Percentiles rank a stretch among this genome's conserved stretches.
Evolutionary conservation across 92 coral and sea anemone species (phyloP).

Genomic region (Metridium senile): DNA sequence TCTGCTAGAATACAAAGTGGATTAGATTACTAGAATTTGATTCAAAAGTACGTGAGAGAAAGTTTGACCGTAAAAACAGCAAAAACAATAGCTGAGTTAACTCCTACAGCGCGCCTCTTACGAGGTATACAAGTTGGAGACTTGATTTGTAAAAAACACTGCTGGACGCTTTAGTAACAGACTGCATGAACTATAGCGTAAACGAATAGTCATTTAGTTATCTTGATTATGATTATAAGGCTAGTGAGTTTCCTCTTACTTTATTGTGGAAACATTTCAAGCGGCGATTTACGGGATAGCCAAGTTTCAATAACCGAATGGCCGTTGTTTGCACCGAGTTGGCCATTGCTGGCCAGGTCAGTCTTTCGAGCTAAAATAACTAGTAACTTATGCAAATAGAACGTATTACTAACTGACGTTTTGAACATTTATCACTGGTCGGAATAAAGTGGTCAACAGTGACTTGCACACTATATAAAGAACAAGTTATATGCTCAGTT

Average conservation of each 20-base stretch:
- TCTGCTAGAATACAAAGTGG: background rate
- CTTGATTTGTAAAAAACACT: background rate
- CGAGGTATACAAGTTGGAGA: background rate
- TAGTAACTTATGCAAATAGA: background rate
- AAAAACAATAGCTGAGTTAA: background rate
- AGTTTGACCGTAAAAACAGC: background rate
- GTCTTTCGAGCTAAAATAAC: background rate
- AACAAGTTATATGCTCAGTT: too few relatives aligned
- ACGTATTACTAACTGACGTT: background rate
- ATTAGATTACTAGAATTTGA: background rate
- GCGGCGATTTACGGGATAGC: background rate
- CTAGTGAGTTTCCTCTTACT: background rate
- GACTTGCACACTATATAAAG: too few relatives aligned
- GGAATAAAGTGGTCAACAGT: too few relatives aligned
- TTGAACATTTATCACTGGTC: too few relatives aligned
- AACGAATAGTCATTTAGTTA: background rate
- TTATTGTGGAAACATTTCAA: background rate
- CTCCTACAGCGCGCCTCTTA: background rate
- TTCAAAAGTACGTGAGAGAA: background rate
- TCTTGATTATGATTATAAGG: background rate
- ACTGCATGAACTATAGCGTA: background rate
- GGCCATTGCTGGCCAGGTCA: too few relatives aligned
- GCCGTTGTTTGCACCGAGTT: too few relatives aligned
- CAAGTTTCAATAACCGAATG: too few relatives aligned
- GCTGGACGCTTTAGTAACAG: slow-evolving; percentile 16